Evolutionary conservation across 2,888 invertebrate genomes (phyloP).

Genomic region (Romanomermis culicivorax): DNA sequence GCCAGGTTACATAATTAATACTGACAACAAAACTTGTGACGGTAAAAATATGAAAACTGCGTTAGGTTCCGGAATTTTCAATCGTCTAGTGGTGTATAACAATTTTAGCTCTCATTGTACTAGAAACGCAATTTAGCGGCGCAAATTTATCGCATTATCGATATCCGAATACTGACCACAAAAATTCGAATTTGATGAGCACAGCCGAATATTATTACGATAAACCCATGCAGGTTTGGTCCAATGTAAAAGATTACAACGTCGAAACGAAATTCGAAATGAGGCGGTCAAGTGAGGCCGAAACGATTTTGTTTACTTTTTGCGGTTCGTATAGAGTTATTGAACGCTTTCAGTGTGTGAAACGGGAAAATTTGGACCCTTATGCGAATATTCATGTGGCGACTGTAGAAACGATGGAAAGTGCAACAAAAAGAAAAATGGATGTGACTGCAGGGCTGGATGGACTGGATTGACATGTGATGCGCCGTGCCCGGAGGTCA

Average conservation of each 20-base stretch:
- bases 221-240: slow-evolving; percentile 44
- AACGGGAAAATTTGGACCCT: slow-evolving; percentile 31
- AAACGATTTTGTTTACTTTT: too few relatives aligned
- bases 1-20: slow-evolving; percentile 19
- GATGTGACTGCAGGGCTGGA: slow-evolving; percentile 28
- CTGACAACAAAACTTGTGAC: slow-evolving; percentile 22
- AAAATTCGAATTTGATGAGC: too few relatives aligned
- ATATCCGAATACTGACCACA: too few relatives aligned
- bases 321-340: too few relatives aligned
- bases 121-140: not conserved
- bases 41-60: too few relatives aligned
- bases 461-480: slow-evolving; percentile 29
- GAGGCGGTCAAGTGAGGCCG: slow-evolving; percentile 36
- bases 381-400: slow-evolving; percentile 31
- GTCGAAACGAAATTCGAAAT: too few relatives aligned
- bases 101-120: slow-evolving; percentile 7
- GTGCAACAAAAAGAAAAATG: slow-evolving; percentile 24
- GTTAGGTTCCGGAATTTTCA: too few relatives aligned
- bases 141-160: too few relatives aligned
- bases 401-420: slow-evolving; percentile 32
- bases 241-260: slow-evolving; percentile 40
- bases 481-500: slow-evolving; percentile 28
- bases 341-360: slow-evolving; percentile 31
- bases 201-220: too few relatives aligned
- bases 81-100: too few relatives aligned